Percentiles rank a stretch among this genome's conserved stretches.
Evolutionary conservation across 1,140 invertebrate species (phyloP).

Genomic region (Chrysoperla carnea): DNA sequence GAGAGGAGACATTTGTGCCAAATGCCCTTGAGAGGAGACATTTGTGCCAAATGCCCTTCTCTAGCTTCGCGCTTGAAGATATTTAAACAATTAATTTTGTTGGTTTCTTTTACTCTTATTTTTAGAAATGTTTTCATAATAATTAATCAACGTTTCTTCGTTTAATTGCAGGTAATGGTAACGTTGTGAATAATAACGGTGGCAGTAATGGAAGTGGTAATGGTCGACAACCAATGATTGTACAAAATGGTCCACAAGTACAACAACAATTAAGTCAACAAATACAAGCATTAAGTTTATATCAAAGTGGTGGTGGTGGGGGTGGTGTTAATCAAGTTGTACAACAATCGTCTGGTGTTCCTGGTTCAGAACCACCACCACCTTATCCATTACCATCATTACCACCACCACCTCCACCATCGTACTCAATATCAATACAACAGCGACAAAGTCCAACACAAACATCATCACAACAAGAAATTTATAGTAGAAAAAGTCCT

Average conservation of each 20-base stretch:
- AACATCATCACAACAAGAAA: constrained; percentile 42
- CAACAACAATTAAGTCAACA: constrained; percentile 74
- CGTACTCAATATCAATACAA: constrained; percentile 69
- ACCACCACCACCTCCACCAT: constrained; percentile 55
- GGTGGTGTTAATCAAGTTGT: constrained; percentile 18
- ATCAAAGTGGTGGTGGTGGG: constrained; percentile 34
- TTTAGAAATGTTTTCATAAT: too few species aligned
- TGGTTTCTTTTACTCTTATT: too few species aligned
- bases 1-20: too few species aligned
- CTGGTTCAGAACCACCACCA: constrained; percentile 53
- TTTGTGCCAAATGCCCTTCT: too few species aligned
- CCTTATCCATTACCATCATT: constrained; percentile 30
- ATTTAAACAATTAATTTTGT: too few species aligned
- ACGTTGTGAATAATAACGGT: too few species aligned
- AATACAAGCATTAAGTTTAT: constrained; percentile 69
- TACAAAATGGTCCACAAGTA: constrained; percentile 61
- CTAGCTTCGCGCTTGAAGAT: too few species aligned
- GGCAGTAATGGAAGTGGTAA: too few species aligned
- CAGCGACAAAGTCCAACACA: constrained; percentile 72
- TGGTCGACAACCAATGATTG: constrained; percentile 53
- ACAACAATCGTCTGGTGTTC: constrained; percentile 35
- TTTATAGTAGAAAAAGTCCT: constrained; percentile 36
- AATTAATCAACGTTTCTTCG: too few species aligned
- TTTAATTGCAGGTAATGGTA: too few species aligned
- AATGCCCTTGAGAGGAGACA: too few species aligned